Base-by-base conservation (phyloP, 2,797 vertebrate species). In the Poecilia picta region DNA sequence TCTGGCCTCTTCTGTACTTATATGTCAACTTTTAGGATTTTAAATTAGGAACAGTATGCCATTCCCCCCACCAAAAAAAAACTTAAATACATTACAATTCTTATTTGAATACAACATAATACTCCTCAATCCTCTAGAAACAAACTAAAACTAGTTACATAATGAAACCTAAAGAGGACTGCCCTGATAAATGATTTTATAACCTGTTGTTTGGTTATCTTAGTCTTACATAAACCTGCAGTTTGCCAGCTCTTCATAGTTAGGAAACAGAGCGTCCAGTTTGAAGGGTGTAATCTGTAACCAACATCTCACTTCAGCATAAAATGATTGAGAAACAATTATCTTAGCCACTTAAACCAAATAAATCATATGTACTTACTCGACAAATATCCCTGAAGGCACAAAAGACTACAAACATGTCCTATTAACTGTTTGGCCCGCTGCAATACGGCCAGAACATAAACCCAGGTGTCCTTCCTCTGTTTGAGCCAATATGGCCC, bases 321-420 rank as follows among this genome's bases (percentile, higher is more conserved):
- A 62, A 18, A 33, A 23, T 11, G 62, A 66, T 8, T 66, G 18
- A 23, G 33, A 39, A 70, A 15, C 66, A 70, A n/a, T 70, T 23
- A 43, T 6, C 39, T 7, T 39, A 41, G 33, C 20, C 64, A 41
- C 36, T 41, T 43, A 33, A 33, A 33, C 33, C 33, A 33, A 33
- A 33, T 33, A 33, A 33, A 33, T 33, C 33, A 33, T 33, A 33
- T 33, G 33, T 33, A 33, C 15, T 72, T 46, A 20, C 28, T 72
- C 72, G 33, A 23, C 36, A 41, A 31, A 43, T 72, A 33, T 47
- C 45, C 25, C 13, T 43, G 5, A 72, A 78, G 49, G 49, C 49
- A 75, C 53, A 43, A 55, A 62, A 51, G 45, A 59, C 66, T 81
- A 33, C 66, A 15, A n/a, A 31, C 43, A 25, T 62, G 49, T 41